These are phyloP conservation scores for Hymenochirus boettgeri DNA, from an alignment of 2,113 vertebrate species.

Conservation along the genomic window DNA sequence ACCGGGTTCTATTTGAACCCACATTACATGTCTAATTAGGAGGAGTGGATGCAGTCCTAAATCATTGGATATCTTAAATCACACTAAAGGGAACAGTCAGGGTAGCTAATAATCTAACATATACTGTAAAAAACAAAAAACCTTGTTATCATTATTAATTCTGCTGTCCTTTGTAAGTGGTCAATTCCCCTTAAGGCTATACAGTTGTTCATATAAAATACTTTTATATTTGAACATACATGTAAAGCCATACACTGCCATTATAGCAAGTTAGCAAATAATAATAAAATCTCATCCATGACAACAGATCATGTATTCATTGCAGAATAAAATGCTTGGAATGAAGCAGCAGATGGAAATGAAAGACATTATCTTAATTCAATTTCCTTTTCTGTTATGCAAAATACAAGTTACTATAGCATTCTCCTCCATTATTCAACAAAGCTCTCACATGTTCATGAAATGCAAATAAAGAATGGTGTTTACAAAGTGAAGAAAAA, in stretches of 20 bases:
- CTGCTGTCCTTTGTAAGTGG: neutral
- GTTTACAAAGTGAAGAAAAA: neutral
- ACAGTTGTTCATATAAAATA: neutral
- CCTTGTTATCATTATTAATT: neutral
- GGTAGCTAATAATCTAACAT: neutral
- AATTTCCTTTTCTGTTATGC: constrained; percentile 18
- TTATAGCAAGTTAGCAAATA: neutral
- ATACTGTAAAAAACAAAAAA: neutral
- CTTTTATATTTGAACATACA: neutral
- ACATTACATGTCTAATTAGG: no score
- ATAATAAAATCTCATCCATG: neutral
- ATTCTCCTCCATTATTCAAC: constrained; percentile 9
- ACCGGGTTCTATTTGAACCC: no score
- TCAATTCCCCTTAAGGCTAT: neutral
- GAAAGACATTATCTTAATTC: constrained; percentile 21
- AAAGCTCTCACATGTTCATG: constrained; percentile 12
- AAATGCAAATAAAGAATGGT: constrained; percentile 6
- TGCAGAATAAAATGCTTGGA: constrained; percentile 6
- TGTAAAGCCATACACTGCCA: neutral
- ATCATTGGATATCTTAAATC: no score
- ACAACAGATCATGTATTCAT: constrained; percentile 3
- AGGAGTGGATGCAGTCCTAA: no score
- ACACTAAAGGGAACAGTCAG: no score
- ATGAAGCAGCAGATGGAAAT: constrained; percentile 10
- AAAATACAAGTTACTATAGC: constrained; percentile 1